Evolutionary conservation across 2,888 invertebrate genomes (phyloP).

Genomic region (Hypselothyrea guttata): DNA sequence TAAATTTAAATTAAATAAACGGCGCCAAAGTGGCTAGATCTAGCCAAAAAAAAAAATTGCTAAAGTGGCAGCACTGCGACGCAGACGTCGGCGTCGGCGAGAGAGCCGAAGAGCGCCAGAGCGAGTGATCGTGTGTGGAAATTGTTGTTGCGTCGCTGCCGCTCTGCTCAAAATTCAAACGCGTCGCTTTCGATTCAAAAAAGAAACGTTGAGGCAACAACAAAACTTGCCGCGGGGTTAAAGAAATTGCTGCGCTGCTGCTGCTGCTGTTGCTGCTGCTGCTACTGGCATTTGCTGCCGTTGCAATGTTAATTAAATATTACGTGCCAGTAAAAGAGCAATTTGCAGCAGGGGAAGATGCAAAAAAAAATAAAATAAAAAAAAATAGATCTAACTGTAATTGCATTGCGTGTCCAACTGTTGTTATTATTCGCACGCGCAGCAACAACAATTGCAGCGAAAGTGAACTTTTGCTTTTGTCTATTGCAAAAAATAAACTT

Average conservation of each 20-base stretch:
- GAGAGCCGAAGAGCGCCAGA: conserved; percentile 28
- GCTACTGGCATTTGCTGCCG: conserved; percentile 35
- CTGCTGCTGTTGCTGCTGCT: conserved; percentile 19
- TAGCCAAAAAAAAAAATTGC: no score
- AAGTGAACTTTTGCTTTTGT: conserved; percentile 52
- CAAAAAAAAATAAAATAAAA: conserved; percentile 3
- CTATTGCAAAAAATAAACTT: conserved; percentile 34
- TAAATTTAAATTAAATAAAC: no score
- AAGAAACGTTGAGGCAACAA: conserved; percentile 35
- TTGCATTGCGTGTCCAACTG: conserved; percentile 68
- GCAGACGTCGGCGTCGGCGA: conserved; percentile 30
- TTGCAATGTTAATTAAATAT: conserved; percentile 69
- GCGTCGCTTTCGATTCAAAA: conserved; percentile 69
- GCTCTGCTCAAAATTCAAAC: conserved; percentile 51
- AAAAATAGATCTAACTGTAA: conserved; percentile 61
- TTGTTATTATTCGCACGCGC: conserved; percentile 57
- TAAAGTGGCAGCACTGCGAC: no score
- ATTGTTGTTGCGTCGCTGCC: conserved; percentile 21
- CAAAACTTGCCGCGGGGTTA: conserved; percentile 42
- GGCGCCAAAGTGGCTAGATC: no score
- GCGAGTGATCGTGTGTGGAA: conserved; percentile 31
- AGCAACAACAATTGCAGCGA: conserved; percentile 32
- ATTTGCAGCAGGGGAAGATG: conserved; percentile 47
- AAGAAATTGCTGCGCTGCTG: conserved; percentile 45
- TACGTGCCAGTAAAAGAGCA: conserved; percentile 65